These are phyloP conservation scores for Falco concolor DNA, from an alignment of 2,797 vertebrate genomes.

Conservation along the genomic window DNA sequence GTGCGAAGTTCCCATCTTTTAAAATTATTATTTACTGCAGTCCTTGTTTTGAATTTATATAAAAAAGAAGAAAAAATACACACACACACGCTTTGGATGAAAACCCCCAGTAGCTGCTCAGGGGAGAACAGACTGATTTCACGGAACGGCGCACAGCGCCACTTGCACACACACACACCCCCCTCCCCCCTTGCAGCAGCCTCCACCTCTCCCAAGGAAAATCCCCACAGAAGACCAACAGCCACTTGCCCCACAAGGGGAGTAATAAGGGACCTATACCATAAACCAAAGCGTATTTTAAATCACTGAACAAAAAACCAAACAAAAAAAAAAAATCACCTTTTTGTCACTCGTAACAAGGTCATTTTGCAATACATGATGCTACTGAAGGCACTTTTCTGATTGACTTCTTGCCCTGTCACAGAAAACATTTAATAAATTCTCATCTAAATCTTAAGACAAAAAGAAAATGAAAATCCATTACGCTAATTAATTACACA, in stretches of 20 bases:
- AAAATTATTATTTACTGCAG: not conserved
- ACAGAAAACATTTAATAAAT: not conserved
- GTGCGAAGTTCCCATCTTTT: not conserved
- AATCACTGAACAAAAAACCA: not conserved
- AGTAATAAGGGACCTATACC: not conserved
- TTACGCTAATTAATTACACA: not conserved
- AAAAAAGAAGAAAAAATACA: not conserved
- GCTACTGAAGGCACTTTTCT: not conserved
- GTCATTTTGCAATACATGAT: not conserved
- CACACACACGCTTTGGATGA: too few species aligned
- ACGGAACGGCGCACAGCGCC: too few species aligned
- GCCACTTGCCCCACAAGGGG: not conserved
- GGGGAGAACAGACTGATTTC: not conserved
- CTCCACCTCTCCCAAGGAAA: not conserved
- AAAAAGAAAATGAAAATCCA: constrained; percentile 3
- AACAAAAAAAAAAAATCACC: not conserved
- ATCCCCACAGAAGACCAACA: not conserved
- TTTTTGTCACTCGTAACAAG: not conserved
- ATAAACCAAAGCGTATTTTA: not conserved
- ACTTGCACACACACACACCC: not conserved
- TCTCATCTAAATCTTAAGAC: not conserved
- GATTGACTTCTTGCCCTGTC: not conserved
- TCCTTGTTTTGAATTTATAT: not conserved
- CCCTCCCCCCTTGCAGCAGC: not conserved
- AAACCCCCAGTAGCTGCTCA: not conserved